These are phyloP conservation scores for Epinephelus lanceolatus DNA, from an alignment of 2,113 vertebrate genomes.

Conservation along the genomic window DNA sequence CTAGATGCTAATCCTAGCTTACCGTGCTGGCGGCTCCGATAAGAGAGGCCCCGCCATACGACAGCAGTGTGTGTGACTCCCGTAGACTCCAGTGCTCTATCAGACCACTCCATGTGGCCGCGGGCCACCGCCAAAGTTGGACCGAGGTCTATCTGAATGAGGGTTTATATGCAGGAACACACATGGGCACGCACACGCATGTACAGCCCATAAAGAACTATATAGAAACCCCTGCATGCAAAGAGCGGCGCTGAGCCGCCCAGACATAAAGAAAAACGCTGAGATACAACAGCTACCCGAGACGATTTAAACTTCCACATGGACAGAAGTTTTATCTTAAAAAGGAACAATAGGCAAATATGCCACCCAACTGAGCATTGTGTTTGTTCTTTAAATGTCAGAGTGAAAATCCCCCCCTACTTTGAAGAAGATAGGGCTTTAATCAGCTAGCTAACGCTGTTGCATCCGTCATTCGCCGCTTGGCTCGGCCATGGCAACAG, in stretches of 20 bases:
- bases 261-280: slow-evolving; percentile 56
- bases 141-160: slow-evolving; percentile 65
- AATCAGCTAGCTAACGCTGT: slow-evolving; percentile 71
- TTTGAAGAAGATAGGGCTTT: slow-evolving; percentile 77
- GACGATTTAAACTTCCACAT: slow-evolving; percentile 81
- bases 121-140: slow-evolving; percentile 80
- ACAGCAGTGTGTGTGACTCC: slow-evolving; percentile 75
- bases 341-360: slow-evolving; percentile 80
- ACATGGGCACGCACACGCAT: slow-evolving; percentile 51
- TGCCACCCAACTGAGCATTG: slow-evolving; percentile 83
- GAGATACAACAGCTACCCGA: slow-evolving; percentile 59
- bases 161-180: slow-evolving; percentile 71
- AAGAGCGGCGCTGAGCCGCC: slow-evolving; percentile 38
- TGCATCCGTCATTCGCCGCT: slow-evolving; percentile 59
- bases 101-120: slow-evolving; percentile 81
- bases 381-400: slow-evolving; percentile 88
- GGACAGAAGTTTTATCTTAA: slow-evolving; percentile 84
- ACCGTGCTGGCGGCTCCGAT: slow-evolving; percentile 84
- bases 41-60: slow-evolving; percentile 79
- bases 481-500: slow-evolving; percentile 66
- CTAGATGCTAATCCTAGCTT: slow-evolving; percentile 88
- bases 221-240: slow-evolving; percentile 42
- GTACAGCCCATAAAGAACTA: slow-evolving; percentile 21
- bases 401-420: slow-evolving; percentile 80
- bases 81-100: slow-evolving; percentile 78